phyloP scores from a whole-genome alignment of 2,113 vertebrate species.

The Platysternon megacephalum region DNA sequence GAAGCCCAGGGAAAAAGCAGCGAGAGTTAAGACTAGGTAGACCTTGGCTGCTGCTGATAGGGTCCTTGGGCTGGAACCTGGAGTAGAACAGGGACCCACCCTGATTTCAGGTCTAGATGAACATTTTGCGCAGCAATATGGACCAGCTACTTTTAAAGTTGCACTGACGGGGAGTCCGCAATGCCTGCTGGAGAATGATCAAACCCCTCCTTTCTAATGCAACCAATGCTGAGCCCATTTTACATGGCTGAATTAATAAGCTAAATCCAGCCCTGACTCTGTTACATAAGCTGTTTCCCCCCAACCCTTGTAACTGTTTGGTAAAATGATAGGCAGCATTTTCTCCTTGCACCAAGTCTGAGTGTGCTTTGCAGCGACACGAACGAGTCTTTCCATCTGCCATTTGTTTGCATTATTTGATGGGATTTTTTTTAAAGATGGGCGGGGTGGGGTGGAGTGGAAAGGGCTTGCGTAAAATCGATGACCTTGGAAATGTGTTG shows the following conservation, averaged over 20 bases:
- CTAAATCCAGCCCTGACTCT: background rate
- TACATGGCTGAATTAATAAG: background rate
- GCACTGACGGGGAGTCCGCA: background rate
- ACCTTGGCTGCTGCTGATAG: background rate
- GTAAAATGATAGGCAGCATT: background rate
- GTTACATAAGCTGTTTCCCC: background rate
- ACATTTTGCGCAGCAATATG: background rate
- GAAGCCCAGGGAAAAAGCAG: background rate
- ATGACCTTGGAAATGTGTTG: background rate
- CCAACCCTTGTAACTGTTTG: background rate
- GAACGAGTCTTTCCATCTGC: background rate
- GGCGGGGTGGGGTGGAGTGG: background rate
- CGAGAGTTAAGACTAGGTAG: background rate
- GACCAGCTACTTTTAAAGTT: background rate
- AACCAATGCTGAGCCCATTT: background rate
- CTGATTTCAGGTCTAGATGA: background rate
- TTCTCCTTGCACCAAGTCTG: background rate
- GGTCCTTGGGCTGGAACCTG: background rate
- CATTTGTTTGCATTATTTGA: background rate
- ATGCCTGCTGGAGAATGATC: background rate
- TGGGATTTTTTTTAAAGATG: rapidly evolving
- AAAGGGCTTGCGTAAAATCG: background rate
- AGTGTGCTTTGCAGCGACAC: background rate
- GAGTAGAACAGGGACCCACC: background rate
- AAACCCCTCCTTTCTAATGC: background rate